Evolutionary conservation across 2,113 vertebrate genomes (phyloP).

Genomic region (Illadopsis cleaveri): DNA sequence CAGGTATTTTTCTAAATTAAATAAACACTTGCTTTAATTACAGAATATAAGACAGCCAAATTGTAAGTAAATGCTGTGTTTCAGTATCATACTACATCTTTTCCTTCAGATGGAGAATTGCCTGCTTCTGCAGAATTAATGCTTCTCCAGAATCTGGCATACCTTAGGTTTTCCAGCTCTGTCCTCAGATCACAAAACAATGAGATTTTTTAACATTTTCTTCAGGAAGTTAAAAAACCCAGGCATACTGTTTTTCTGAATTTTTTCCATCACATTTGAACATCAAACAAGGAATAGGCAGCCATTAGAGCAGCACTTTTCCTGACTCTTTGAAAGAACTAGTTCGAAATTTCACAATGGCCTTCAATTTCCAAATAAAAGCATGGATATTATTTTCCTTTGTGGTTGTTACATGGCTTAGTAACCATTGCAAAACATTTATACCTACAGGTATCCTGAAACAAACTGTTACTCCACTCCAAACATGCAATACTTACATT

Average conservation of each 20-base stretch:
- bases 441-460: neutral
- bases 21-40: neutral
- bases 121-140: neutral
- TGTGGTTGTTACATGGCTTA: neutral
- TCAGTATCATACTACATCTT: neutral
- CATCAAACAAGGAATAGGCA: neutral
- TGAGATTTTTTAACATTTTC: neutral
- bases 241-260: neutral
- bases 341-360: neutral
- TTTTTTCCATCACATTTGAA: neutral
- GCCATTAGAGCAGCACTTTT: neutral
- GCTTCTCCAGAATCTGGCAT: neutral
- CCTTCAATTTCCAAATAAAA: neutral
- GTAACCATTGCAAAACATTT: constrained; percentile 7
- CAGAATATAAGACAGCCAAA: neutral
- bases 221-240: neutral
- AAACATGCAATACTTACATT: neutral
- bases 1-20: neutral
- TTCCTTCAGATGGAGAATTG: neutral
- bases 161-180: neutral
- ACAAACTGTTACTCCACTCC: neutral
- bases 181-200: neutral
- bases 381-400: neutral
- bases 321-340: neutral
- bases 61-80: neutral